A percentile compares a stretch with the other conserved stretches of the same genome.
These are phyloP conservation scores for Nerophis lumbriciformis DNA, from an alignment of 2,113 vertebrate genomes.

Conservation along the genomic window DNA sequence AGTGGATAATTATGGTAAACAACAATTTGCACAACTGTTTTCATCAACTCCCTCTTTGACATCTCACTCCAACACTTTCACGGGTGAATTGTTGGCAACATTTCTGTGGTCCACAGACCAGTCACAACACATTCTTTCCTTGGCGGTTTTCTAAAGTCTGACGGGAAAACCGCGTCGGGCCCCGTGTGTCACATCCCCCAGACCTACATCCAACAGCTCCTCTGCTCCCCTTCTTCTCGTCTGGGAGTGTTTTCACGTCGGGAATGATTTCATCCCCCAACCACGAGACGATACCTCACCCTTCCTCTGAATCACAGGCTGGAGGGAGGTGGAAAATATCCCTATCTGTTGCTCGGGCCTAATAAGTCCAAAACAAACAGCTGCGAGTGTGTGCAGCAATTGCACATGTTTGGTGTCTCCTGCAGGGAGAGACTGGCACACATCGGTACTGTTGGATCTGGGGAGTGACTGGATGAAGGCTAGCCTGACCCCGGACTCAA, in stretches of 20 bases:
- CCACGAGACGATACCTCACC: constrained; percentile 67
- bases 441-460: constrained; percentile 1
- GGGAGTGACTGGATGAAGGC: constrained; percentile 5
- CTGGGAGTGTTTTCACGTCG: constrained; percentile 22
- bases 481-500: neutral
- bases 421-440: constrained; percentile 9
- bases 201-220: constrained; percentile 22
- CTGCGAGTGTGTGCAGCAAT: neutral
- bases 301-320: constrained; percentile 53
- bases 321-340: constrained; percentile 50
- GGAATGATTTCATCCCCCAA: constrained; percentile 56
- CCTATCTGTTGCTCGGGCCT: constrained; percentile 10
- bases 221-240: constrained; percentile 4
- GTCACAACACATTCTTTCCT: constrained; percentile 54
- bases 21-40: constrained; percentile 11
- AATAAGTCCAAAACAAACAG: constrained; percentile 45
- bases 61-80: constrained; percentile 45
- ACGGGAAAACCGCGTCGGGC: constrained; percentile 44
- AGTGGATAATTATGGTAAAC: too few relatives aligned
- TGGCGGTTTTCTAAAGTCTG: constrained; percentile 42
- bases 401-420: constrained; percentile 18
- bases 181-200: constrained; percentile 42
- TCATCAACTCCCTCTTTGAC: constrained; percentile 15
- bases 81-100: constrained; percentile 35
- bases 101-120: constrained; percentile 51